Evolutionary conservation across 2,888 invertebrate genomes (phyloP).

Genomic region (Nomada fucata): DNA sequence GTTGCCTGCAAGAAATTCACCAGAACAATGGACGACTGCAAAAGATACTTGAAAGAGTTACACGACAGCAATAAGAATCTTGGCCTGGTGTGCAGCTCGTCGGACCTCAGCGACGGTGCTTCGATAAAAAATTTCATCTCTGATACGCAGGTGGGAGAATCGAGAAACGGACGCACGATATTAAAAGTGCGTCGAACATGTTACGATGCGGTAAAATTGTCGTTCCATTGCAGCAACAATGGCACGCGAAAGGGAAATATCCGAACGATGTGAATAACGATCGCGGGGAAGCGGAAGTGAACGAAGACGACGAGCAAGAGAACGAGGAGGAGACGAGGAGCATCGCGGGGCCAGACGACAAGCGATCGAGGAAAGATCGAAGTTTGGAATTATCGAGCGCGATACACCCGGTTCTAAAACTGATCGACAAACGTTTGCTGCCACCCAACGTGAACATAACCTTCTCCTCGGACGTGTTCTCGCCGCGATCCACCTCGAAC

Average conservation of each 20-base stretch:
- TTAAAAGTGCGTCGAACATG: background rate
- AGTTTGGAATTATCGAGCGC: slow-evolving; percentile 19
- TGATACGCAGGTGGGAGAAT: slow-evolving; percentile 32
- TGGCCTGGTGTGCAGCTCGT: slow-evolving; percentile 48
- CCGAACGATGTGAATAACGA: background rate
- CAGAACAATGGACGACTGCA: slow-evolving; percentile 62
- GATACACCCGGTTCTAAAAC: slow-evolving; percentile 24
- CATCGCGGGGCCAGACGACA: background rate
- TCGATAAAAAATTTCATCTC: slow-evolving; percentile 35
- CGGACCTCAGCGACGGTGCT: slow-evolving; percentile 42
- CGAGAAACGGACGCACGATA: background rate
- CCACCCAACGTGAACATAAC: slow-evolving; percentile 55
- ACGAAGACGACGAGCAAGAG: background rate
- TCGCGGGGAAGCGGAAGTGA: background rate
- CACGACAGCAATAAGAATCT: slow-evolving; percentile 58
- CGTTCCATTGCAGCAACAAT: slow-evolving; percentile 25
- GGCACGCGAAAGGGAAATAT: background rate
- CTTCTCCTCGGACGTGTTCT: slow-evolving; percentile 44
- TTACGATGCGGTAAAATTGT: background rate
- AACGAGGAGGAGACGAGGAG: background rate
- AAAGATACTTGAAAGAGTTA: slow-evolving; percentile 59
- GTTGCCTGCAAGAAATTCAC: slow-evolving; percentile 51
- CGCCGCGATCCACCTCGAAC: slow-evolving; percentile 27
- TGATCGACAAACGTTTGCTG: slow-evolving; percentile 19
- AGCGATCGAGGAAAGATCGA: background rate